phyloP scores from a whole-genome alignment of 2,797 vertebrate genomes.

The Macropus fuliginosus region DNA sequence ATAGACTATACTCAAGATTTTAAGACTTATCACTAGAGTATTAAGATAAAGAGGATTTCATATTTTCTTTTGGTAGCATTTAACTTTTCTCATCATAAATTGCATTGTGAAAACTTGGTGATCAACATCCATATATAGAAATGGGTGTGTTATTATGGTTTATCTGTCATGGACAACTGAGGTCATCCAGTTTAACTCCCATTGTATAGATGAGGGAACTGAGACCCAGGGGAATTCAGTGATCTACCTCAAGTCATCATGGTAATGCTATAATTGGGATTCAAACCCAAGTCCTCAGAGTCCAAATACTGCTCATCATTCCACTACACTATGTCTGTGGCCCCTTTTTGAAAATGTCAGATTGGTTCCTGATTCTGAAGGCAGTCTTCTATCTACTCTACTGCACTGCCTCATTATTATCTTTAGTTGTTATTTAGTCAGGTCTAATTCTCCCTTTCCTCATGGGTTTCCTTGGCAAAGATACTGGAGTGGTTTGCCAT shows the following conservation, averaged over 20 bases:
- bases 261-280: not conserved
- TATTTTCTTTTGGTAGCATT: not conserved
- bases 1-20: not conserved
- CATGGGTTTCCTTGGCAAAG: not conserved
- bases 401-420: not conserved
- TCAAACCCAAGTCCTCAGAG: not conserved
- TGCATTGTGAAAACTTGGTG: not conserved
- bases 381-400: not conserved
- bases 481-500: not conserved
- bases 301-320: not conserved
- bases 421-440: too few species aligned
- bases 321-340: not conserved
- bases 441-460: not conserved
- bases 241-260: not conserved
- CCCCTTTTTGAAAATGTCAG: not conserved
- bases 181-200: not conserved
- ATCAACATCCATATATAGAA: not conserved
- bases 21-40: not conserved
- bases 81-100: constrained; percentile 4
- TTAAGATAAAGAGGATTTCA: not conserved
- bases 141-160: not conserved
- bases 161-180: not conserved
- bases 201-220: not conserved
- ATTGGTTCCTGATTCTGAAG: not conserved
- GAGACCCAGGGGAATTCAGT: not conserved